Conservation (phyloP, 2,113 vertebrate genomes). For the Archocentrus centrarchus region DNA sequence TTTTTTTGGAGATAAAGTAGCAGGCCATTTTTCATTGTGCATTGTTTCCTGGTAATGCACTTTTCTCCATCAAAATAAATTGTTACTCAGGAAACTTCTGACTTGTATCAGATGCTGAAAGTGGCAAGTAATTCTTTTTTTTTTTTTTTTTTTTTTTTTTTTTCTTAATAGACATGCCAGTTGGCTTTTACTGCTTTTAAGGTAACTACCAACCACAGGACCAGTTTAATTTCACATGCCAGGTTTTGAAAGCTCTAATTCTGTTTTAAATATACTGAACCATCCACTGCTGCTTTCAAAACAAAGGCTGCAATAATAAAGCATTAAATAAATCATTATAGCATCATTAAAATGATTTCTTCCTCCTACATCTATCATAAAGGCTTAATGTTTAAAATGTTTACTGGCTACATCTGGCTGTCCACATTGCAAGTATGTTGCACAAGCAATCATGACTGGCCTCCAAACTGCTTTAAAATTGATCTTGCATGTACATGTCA, state of each 20-base stretch:
- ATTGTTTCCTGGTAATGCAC: neutral
- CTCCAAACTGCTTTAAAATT: constrained; percentile 12
- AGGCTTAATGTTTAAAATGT: neutral
- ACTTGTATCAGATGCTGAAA: neutral
- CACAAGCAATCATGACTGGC: neutral
- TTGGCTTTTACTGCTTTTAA: neutral
- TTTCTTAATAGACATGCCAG: neutral
- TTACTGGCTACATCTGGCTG: neutral
- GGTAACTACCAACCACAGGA: neutral
- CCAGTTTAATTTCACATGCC: neutral
- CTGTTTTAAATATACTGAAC: neutral
- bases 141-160: neutral
- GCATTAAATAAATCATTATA: neutral
- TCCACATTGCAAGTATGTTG: neutral
- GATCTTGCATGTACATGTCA: neutral
- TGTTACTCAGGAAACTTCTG: neutral
- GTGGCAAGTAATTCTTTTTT: neutral
- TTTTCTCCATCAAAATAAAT: neutral
- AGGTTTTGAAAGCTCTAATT: neutral
- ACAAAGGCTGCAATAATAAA: neutral
- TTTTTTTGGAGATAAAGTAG: neutral
- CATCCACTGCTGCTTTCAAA: neutral
- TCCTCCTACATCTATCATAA: neutral
- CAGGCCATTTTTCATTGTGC: neutral
- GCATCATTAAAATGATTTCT: neutral